Conservation (phyloP, 2,888 invertebrate genomes). For the Loripinus fragilis region DNA sequence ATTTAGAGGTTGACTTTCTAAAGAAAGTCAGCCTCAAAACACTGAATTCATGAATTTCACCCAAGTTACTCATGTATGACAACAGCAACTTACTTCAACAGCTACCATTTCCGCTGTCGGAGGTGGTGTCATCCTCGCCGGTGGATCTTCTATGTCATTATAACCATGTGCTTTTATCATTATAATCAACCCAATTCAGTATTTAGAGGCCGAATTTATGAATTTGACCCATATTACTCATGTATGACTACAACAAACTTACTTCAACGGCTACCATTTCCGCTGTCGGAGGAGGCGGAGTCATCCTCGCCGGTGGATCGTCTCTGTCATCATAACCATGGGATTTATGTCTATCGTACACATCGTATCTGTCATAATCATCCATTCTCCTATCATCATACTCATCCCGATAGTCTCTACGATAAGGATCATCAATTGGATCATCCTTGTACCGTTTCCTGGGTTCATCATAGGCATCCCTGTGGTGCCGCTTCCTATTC, state of each 20-base stretch:
- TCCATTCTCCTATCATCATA: conserved; percentile 24
- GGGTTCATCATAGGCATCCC: conserved; percentile 23
- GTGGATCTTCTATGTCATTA: conserved; percentile 22
- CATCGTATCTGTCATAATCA: conserved; percentile 42
- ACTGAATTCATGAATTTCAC: too few relatives aligned
- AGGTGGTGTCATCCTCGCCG: conserved; percentile 50
- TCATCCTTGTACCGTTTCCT: conserved; percentile 50
- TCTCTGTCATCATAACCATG: neutral
- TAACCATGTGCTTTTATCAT: neutral
- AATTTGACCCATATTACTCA: too few relatives aligned
- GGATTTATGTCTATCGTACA: conserved; percentile 33
- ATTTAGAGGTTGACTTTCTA: too few relatives aligned
- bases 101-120: conserved; percentile 61
- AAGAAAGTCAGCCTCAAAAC: too few relatives aligned
- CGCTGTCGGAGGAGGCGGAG: conserved; percentile 57
- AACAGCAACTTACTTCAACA: conserved; percentile 29
- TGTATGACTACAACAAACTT: too few relatives aligned
- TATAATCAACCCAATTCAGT: too few relatives aligned
- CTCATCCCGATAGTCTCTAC: conserved; percentile 3
- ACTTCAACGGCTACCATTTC: conserved; percentile 56
- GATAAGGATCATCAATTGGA: conserved; percentile 18
- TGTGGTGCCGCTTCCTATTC: conserved; percentile 39
- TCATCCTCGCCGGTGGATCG: conserved; percentile 30
- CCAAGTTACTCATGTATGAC: too few relatives aligned
- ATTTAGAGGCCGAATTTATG: too few relatives aligned